Evolutionary conservation across 2,888 invertebrate species (phyloP).

Genomic region (Peribatodes rhomboidaria): DNA sequence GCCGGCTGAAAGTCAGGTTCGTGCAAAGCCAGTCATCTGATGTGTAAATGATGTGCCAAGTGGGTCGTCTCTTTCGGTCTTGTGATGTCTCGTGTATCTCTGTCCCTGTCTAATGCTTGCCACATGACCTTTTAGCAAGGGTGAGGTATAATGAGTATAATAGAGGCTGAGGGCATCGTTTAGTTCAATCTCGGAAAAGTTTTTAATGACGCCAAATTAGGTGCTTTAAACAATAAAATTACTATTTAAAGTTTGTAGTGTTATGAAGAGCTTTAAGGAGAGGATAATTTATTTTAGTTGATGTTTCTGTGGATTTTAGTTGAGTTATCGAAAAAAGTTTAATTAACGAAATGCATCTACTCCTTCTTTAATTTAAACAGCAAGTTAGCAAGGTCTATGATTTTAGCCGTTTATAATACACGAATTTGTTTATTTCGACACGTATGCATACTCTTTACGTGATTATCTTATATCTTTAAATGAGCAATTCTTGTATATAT

Average conservation of each 20-base stretch:
- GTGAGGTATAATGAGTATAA: constrained; percentile 54
- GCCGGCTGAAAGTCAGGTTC: constrained; percentile 60
- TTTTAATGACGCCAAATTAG: constrained; percentile 51
- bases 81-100: constrained; percentile 19
- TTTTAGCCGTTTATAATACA: too few species aligned
- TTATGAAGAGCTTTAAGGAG: not conserved
- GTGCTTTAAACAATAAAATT: constrained; percentile 26
- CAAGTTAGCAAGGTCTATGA: too few species aligned
- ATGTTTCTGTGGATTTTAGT: too few species aligned
- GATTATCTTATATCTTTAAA: too few species aligned
- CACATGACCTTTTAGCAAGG: constrained; percentile 50
- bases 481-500: too few species aligned
- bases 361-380: too few species aligned
- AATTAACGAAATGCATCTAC: too few species aligned
- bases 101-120: constrained; percentile 41
- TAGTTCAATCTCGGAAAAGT: constrained; percentile 56
- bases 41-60: constrained; percentile 74
- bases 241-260: constrained; percentile 9
- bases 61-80: constrained; percentile 37
- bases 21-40: constrained; percentile 69
- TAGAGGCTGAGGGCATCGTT: constrained; percentile 56
- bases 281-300: too few species aligned
- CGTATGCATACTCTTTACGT: too few species aligned
- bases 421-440: too few species aligned
- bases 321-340: too few species aligned